A percentile compares a stretch with the other conserved stretches of the same genome.
Evolutionary conservation across 2,888 invertebrate genomes (phyloP).

Genomic region (Yponomeuta plumbellus): DNA sequence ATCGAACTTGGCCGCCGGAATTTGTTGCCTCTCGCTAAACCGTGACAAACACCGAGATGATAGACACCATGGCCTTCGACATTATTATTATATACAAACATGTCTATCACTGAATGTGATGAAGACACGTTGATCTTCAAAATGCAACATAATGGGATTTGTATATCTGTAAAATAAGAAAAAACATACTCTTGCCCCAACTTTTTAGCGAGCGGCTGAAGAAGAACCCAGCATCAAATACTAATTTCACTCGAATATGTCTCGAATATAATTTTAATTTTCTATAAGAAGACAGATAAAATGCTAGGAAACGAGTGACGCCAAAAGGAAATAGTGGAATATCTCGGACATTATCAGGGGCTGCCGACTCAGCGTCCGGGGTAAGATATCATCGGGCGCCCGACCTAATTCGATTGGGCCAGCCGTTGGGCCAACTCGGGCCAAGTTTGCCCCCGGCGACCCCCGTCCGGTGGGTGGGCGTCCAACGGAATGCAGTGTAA

Average conservation of each 20-base stretch:
- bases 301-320: background rate
- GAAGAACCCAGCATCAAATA: too few species aligned
- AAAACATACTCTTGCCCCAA: too few species aligned
- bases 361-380: slow-evolving; percentile 32
- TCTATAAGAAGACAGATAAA: background rate
- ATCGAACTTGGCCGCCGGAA: too few species aligned
- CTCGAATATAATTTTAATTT: background rate
- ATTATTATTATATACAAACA: too few species aligned
- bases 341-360: slow-evolving; percentile 9
- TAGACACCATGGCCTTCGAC: too few species aligned
- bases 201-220: too few species aligned
- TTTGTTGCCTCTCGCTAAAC: too few species aligned
- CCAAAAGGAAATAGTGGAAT: slow-evolving; percentile 8
- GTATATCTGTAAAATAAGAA: too few species aligned
- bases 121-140: too few species aligned
- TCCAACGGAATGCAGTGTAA: slow-evolving; percentile 39
- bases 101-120: too few species aligned
- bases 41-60: too few species aligned
- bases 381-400: slow-evolving; percentile 57
- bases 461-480: slow-evolving; percentile 10
- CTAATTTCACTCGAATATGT: background rate
- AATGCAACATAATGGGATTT: too few species aligned
- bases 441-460: background rate
- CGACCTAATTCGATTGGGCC: slow-evolving; percentile 55
- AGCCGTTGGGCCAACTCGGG: slow-evolving; percentile 6